Base-by-base conservation (phyloP, 2,888 invertebrate genomes). In the Conomelus anceps region DNA sequence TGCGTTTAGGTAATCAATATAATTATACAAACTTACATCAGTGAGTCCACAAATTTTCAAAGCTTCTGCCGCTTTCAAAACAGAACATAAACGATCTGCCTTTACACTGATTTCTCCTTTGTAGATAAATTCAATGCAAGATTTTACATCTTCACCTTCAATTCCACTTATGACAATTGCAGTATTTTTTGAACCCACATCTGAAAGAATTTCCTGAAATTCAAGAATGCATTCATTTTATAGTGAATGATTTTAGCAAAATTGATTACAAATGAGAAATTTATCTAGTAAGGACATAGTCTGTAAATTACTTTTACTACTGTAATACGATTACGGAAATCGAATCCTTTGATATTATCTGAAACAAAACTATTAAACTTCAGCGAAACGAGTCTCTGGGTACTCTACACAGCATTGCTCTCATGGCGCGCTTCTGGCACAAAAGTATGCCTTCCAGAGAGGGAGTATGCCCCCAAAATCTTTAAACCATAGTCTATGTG, bases 111-210 rank as follows among this genome's bases (percentile, higher is more conserved):
- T 97, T 94, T 97, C 97, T 89, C 97, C 97, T 92, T 94, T 96
- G 92, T 97, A 97, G 96, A 97, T 97, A 92, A 97, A 97, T 92
- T 96, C 96, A 84, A 97, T 95, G 90, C 97, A 95, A 20, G 97
- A 96, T 92, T 96, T 95, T 91, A 97, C 94, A 93, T 97, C 97
- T 91, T 96, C 96, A 92, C 95, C 96, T 93, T 96, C 96, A 90
- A 97, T 96, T 92, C 96, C 96, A 92, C 96, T 95, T 93, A 97
- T 96, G 93, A 97, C 96, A 91, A 97, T 96, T 89, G 97, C 96
- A 90, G 97, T 96, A 94, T 97, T 97, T 91, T 96, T 89, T 23
- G 89, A 89, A 1, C 29, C 23, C n/a, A 88, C 63, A 85, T 29
- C 29, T 20, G 89, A 41, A 22, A 90, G 41, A 84, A 90, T 89